These are phyloP conservation scores for Eupithecia vulgata DNA, from an alignment of 2,888 invertebrate species.

Conservation along the genomic window DNA sequence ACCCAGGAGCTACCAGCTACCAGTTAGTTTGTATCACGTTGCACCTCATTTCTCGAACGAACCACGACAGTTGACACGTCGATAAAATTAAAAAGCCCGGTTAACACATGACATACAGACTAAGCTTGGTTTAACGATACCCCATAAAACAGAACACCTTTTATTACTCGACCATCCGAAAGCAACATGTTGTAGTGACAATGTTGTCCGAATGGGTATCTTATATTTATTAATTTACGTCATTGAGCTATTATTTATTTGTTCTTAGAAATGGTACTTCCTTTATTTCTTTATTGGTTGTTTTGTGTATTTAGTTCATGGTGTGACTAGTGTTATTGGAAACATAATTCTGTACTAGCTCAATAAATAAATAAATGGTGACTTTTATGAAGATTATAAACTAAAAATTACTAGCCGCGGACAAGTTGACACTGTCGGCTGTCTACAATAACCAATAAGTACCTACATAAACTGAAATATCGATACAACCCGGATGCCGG, in stretches of 20 bases:
- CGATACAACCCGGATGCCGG: too few species aligned
- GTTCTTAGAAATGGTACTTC: not conserved
- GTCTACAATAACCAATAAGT: too few species aligned
- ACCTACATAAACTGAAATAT: too few species aligned
- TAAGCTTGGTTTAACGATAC: conserved; percentile 68
- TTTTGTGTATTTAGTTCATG: too few species aligned
- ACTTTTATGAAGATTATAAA: too few species aligned
- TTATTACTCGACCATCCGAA: conserved; percentile 53
- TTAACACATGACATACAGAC: conserved; percentile 59
- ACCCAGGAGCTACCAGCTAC: conserved; percentile 22
- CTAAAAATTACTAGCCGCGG: too few species aligned
- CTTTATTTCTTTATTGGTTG: too few species aligned
- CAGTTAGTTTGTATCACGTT: conserved; percentile 29
- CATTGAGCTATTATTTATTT: not conserved
- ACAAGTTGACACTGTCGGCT: too few species aligned
- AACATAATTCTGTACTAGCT: too few species aligned
- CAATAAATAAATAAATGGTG: too few species aligned
- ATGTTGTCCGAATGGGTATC: conserved; percentile 21
- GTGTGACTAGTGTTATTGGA: too few species aligned
- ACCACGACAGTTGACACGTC: conserved; percentile 46
- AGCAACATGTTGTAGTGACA: conserved; percentile 35
- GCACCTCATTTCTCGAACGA: conserved; percentile 33
- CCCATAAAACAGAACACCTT: conserved; percentile 71
- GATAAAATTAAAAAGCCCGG: conserved; percentile 62
- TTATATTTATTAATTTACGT: conserved; percentile 6